Evolutionary conservation across 2,888 invertebrate genomes (phyloP).

Genomic region (Pteria penguin): DNA sequence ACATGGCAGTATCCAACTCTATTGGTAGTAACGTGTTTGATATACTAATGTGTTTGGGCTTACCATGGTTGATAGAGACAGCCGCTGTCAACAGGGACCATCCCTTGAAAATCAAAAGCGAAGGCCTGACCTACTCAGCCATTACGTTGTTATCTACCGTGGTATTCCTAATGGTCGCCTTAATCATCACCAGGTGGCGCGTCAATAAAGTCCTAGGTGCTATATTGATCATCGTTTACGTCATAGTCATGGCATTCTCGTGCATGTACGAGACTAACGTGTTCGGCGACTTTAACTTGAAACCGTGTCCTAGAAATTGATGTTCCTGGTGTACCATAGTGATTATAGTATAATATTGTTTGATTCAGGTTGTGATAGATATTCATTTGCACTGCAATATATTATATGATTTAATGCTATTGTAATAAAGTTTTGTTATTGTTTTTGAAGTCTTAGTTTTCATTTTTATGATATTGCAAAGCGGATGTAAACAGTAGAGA

Average conservation of each 20-base stretch:
- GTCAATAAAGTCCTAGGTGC: slow-evolving; percentile 87
- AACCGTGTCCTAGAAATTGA: slow-evolving; percentile 84
- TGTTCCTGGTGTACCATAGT: too few species aligned
- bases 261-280: slow-evolving; percentile 90
- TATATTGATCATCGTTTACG: slow-evolving; percentile 85
- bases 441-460: too few species aligned
- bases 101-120: slow-evolving; percentile 88
- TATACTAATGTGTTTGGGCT: slow-evolving; percentile 76
- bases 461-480: too few species aligned
- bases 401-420: too few species aligned
- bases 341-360: too few species aligned
- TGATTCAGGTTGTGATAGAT: too few species aligned
- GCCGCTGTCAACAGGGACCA: slow-evolving; percentile 80
- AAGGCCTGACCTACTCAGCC: slow-evolving; percentile 90
- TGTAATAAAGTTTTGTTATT: too few species aligned
- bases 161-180: slow-evolving; percentile 85
- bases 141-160: slow-evolving; percentile 89
- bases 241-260: slow-evolving; percentile 87
- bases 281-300: slow-evolving; percentile 94
- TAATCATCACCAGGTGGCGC: slow-evolving; percentile 84
- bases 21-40: slow-evolving; percentile 79
- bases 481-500: too few species aligned
- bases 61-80: slow-evolving; percentile 77
- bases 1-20: slow-evolving; percentile 79
- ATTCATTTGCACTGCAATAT: too few species aligned